Evolutionary conservation across 2,888 invertebrate species (phyloP), one percentile per base, ranked within the genome.

Genomic region (Coleophora deauratella): DNA sequence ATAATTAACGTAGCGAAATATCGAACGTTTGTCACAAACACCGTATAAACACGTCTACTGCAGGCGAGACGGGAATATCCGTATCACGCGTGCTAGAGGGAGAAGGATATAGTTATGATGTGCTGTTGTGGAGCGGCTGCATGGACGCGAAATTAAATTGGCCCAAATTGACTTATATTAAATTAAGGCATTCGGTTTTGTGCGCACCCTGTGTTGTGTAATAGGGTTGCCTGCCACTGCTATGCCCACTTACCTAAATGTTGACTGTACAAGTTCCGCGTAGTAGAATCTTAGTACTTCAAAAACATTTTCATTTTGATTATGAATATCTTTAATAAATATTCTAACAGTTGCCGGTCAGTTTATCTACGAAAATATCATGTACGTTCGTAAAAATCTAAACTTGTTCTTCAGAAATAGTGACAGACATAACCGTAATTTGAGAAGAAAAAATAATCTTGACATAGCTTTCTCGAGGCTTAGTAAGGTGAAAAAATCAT

Each of bases 141-240:
- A 78, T 71, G 74, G 67, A 62, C 72, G 72, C 65, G 64, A 66
- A 78, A 80, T 79, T 74, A 79, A 82, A 81, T 79, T 79, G 79
- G 70, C 75, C 74, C 64, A 77, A 82, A 82, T 82, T 80, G 80
- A 78, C 79, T 79, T 74, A 65, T 72, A 81, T 81, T 74, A 76
- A 79, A 80, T 82, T 75, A 81, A 72, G 76, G 74, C 72, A 70
- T 74, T 79, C 71, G 70, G 80, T 79, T 79, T 80, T 78, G 76
- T 72, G 62, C 69, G 67, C 69, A 43, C 66, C 66, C 65, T 66
- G 70, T 76, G 53, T 53, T 60, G 65, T 68, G 38, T 39, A 45
- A 45, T 55, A 68, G 66, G 66, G 69, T 44, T 67, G 55, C 32
- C 59, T n/a, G n/a, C n/a, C n/a, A 47, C 52, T 40, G 34, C 7